Evolutionary conservation across 2,797 vertebrate species (phyloP).

Genomic region (Falco berigora): DNA sequence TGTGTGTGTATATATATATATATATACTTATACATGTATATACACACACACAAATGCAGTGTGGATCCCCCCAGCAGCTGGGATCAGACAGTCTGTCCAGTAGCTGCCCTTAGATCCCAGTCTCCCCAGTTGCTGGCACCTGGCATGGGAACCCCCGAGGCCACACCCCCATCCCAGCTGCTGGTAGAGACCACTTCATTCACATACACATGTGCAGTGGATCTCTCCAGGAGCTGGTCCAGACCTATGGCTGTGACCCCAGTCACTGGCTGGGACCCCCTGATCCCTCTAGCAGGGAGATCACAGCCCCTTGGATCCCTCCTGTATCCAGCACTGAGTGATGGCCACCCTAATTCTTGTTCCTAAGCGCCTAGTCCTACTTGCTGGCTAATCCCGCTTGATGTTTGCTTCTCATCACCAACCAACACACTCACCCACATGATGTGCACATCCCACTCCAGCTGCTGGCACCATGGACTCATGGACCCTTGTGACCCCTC

Average conservation of each 20-base stretch:
- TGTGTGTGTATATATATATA: too few species aligned
- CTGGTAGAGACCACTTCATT: neutral
- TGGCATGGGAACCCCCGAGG: neutral
- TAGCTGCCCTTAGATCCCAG: neutral
- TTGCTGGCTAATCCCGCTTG: neutral
- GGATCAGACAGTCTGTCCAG: neutral
- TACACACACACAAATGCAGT: rapidly evolving
- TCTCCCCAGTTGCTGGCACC: neutral
- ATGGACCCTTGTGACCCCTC: rapidly evolving
- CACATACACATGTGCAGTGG: neutral
- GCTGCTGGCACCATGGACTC: neutral
- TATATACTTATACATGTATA: too few species aligned
- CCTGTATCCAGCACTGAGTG: neutral
- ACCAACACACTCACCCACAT: too few species aligned
- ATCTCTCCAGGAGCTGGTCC: neutral
- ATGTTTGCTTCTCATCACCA: neutral
- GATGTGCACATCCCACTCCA: neutral
- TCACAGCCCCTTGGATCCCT: neutral
- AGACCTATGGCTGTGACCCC: neutral
- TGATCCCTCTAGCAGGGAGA: neutral
- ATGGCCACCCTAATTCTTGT: neutral
- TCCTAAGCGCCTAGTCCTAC: neutral
- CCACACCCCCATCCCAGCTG: neutral
- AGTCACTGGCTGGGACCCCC: too few species aligned
- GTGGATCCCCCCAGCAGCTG: neutral